Base-by-base conservation (phyloP, 2,888 invertebrate genomes). In the Microctonus aethiopoides region DNA sequence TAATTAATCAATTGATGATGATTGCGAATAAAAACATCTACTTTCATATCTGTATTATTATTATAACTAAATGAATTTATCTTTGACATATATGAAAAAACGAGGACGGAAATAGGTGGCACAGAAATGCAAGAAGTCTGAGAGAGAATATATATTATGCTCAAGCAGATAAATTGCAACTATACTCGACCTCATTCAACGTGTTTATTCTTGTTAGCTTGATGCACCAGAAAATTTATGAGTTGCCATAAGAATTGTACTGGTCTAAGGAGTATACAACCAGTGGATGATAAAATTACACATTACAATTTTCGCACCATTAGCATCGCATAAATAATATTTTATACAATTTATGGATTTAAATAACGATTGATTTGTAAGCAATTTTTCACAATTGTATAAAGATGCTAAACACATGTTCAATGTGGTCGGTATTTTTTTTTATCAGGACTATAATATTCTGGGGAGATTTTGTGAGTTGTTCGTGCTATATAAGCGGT, bases 221-320 rank as follows among this genome's bases (percentile, higher is more conserved):
- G 68, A 74, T 72, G 72, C 63, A 67, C 61, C 26, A 22, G 70
- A 71, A 71, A 74, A 75, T 74, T 74, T 75, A 75, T 70, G 74
- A 70, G 68, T 51, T 67, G 63, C 61, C 46, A 46, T 46, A 46
- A 16, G 16, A 46, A 51, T 52, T 34, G 66, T 67, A 64, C 70
- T 63, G 65, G n/a, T 63, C 70, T 51, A 41, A 11, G 67, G 67
- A 73, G 41, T 67, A 46, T 29, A 29, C 64, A 68, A 36, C 56
- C 61, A 46, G 67, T 57, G 61, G 52, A 67, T 36, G 54, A n/a
- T 57, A 61, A 68, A 60, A 9, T 16, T 34, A 5, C 29, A 24
- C 57, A 34, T 24, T 63, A 39, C 65, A 59, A 64, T 64, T 67
- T 56, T 68, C 66, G 46, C 68, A 51, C n/a, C 62, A 67, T 52